These are phyloP conservation scores for Cyrtonyx montezumae DNA, from an alignment of 2,113 vertebrate genomes.

Conservation along the genomic window DNA sequence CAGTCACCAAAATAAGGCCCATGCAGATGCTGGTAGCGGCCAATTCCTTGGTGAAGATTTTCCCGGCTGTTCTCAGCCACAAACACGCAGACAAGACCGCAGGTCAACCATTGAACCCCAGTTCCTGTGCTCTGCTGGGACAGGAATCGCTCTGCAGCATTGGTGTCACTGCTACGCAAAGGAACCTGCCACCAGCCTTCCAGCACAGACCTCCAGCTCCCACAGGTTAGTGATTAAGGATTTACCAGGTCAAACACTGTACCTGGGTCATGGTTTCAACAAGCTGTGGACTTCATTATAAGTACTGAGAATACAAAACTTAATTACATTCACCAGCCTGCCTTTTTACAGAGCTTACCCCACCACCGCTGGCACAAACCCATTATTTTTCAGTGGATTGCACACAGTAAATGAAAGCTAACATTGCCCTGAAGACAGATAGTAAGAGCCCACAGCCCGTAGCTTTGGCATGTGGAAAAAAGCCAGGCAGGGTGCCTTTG, in stretches of 20 bases:
- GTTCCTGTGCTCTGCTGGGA: background rate
- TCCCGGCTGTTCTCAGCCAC: background rate
- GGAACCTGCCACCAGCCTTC: background rate
- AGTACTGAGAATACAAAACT: background rate
- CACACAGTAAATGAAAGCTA: background rate
- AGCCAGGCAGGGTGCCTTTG: accelerated
- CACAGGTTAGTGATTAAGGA: background rate
- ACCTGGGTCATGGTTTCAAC: background rate
- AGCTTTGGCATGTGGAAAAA: background rate
- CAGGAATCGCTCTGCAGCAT: background rate
- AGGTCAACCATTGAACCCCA: accelerated
- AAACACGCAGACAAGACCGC: background rate
- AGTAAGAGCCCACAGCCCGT: accelerated
- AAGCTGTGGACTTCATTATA: background rate
- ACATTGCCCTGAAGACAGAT: background rate
- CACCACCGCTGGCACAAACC: background rate
- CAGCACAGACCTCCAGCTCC: background rate
- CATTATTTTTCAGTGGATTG: background rate
- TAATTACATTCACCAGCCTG: background rate
- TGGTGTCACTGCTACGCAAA: background rate
- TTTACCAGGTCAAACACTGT: background rate
- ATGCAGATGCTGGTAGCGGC: background rate
- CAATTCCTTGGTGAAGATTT: background rate
- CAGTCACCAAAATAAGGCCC: background rate
- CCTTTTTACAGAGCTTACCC: background rate